Evolutionary conservation across 2,888 invertebrate species (phyloP).

Genomic region (Meta bourneti): DNA sequence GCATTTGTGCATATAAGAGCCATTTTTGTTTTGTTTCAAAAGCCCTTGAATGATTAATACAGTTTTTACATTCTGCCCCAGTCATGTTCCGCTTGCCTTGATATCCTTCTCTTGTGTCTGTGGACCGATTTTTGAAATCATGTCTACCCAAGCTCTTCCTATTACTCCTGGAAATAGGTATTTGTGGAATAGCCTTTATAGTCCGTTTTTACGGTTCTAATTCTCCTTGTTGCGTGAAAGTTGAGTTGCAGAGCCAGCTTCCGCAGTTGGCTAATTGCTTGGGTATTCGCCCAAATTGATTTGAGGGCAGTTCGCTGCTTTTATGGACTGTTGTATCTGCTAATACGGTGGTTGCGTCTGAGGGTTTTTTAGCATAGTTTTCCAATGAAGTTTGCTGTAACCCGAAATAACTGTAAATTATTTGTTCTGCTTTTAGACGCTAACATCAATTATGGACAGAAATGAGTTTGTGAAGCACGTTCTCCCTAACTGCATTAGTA

Average conservation of each 20-base stretch:
- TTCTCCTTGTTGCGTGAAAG: constrained; percentile 18
- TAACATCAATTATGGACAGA: neutral
- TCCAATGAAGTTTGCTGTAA: neutral
- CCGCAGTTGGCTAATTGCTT: constrained; percentile 32
- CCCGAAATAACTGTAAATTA: neutral
- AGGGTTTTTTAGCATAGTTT: neutral
- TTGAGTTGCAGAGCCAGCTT: constrained; percentile 8
- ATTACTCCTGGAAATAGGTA: no score
- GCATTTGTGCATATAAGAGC: constrained; percentile 62
- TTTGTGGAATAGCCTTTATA: neutral
- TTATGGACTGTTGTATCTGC: neutral
- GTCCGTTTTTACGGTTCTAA: constrained; percentile 3
- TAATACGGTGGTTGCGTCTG: neutral
- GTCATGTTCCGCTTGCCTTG: constrained; percentile 52
- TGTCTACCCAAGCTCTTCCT: neutral
- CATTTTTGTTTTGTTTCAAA: constrained; percentile 8
- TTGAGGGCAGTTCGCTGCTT: neutral
- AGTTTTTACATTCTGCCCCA: constrained; percentile 41
- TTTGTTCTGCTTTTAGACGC: neutral
- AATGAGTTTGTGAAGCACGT: neutral
- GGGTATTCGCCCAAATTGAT: neutral
- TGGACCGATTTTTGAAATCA: neutral
- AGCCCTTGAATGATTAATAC: constrained; percentile 65
- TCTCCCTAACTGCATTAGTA: no score
- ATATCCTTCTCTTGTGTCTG: neutral